Percentiles rank a stretch among this genome's conserved stretches.
These are phyloP conservation scores for Crocuta crocuta DNA, from an alignment of 2,113 vertebrate genomes.

Conservation along the genomic window DNA sequence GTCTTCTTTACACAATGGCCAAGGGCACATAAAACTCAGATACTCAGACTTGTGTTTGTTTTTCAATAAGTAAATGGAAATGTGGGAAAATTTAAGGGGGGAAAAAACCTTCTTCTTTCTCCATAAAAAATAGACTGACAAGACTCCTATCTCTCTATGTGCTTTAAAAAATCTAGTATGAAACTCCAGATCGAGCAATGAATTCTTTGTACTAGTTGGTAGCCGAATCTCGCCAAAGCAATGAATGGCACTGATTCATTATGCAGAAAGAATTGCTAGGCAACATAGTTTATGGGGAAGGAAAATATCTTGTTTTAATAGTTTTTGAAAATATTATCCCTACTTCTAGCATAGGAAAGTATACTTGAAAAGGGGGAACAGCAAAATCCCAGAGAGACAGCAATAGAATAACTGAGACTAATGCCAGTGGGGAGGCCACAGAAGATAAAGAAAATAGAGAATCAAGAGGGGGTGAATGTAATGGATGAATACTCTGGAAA, in stretches of 20 bases:
- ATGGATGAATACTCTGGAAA: neutral
- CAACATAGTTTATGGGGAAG: slow-evolving; percentile 67
- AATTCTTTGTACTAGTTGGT: slow-evolving; percentile 71
- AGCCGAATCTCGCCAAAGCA: slow-evolving; percentile 65
- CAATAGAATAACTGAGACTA: neutral
- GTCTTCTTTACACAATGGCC: neutral
- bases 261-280: slow-evolving; percentile 42
- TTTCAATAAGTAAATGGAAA: slow-evolving; percentile 6
- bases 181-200: slow-evolving; percentile 71
- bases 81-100: slow-evolving; percentile 37
- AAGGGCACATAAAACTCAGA: slow-evolving; percentile 1
- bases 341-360: slow-evolving; percentile 52
- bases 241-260: slow-evolving; percentile 77
- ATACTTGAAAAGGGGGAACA: slow-evolving; percentile 23
- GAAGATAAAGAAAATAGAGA: slow-evolving; percentile 51
- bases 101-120: neutral
- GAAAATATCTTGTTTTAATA: slow-evolving; percentile 76
- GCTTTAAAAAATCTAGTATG: slow-evolving; percentile 30
- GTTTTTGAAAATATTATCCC: slow-evolving; percentile 77
- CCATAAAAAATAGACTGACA: slow-evolving; percentile 64
- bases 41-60: neutral
- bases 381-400: slow-evolving; percentile 45
- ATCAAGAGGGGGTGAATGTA: neutral
- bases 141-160: slow-evolving; percentile 62
- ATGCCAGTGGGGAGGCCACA: neutral